Evolutionary conservation across 2,888 invertebrate species (phyloP).

Genomic region (Lingula anatina): DNA sequence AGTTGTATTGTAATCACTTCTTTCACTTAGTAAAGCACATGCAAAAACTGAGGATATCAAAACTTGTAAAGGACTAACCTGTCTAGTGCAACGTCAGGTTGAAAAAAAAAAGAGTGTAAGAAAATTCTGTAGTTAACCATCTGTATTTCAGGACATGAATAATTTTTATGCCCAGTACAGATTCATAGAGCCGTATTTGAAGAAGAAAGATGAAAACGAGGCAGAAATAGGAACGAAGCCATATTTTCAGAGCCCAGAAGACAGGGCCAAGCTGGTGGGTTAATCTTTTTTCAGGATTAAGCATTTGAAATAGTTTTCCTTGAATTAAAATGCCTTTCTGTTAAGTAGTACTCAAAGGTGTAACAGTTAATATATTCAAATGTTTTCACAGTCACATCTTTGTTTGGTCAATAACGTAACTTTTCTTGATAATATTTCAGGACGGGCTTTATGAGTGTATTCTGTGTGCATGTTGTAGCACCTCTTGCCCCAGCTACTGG

Average conservation of each 20-base stretch:
- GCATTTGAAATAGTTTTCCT: background rate
- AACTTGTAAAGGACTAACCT: too few species aligned
- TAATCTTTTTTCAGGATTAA: background rate
- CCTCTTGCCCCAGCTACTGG: constrained; percentile 97
- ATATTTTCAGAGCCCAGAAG: constrained; percentile 82
- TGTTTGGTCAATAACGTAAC: background rate
- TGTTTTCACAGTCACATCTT: background rate
- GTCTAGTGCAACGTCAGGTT: too few species aligned
- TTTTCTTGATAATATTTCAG: constrained; percentile 45
- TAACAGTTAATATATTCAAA: background rate
- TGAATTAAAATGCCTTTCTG: background rate
- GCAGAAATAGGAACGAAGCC: constrained; percentile 66
- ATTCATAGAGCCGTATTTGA: constrained; percentile 93
- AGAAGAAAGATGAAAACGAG: constrained; percentile 64
- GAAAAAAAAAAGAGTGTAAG: too few species aligned
- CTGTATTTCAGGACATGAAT: constrained; percentile 71
- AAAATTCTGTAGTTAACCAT: too few species aligned
- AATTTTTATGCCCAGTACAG: constrained; percentile 95
- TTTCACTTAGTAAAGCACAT: too few species aligned
- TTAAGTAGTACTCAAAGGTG: background rate
- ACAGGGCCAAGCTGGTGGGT: constrained; percentile 77
- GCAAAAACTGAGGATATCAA: too few species aligned
- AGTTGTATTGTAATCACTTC: too few species aligned
- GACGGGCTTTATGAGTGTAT: constrained; percentile 98
- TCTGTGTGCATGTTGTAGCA: constrained; percentile 94